A percentile compares a stretch with the other conserved stretches of the same genome.
Conservation (phyloP, 2,888 invertebrate genomes). For the Lobophora halterata region DNA sequence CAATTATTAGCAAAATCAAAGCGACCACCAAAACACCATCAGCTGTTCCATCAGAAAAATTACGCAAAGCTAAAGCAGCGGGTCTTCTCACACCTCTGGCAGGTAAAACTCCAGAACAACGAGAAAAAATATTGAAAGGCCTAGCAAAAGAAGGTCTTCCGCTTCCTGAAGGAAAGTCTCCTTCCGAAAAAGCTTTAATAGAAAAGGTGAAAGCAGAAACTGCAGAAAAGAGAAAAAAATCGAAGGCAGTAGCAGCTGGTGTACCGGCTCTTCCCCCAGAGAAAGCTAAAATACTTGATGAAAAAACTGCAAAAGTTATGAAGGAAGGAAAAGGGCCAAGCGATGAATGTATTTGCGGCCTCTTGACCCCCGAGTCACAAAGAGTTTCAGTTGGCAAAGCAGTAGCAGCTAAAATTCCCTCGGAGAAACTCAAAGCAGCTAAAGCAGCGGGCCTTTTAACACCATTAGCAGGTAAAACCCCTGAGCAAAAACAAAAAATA, state of each 20-base stretch:
- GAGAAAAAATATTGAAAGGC: slow-evolving; percentile 35
- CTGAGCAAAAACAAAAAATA: slow-evolving; percentile 37
- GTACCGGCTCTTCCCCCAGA: slow-evolving; percentile 22
- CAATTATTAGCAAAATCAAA: slow-evolving; percentile 21
- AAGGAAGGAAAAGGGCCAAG: too few species aligned
- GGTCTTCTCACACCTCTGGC: slow-evolving; percentile 30
- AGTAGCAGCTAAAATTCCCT: slow-evolving; percentile 31
- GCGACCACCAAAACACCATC: slow-evolving; percentile 35
- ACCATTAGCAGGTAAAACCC: slow-evolving; percentile 34
- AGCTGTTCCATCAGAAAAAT: slow-evolving; percentile 34
- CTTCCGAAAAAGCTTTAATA: slow-evolving; percentile 32
- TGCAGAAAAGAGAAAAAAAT: slow-evolving; percentile 23
- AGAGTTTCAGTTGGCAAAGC: too few species aligned
- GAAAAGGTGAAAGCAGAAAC: slow-evolving; percentile 25
- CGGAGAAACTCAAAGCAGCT: slow-evolving; percentile 32
- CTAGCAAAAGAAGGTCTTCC: slow-evolving; percentile 30
- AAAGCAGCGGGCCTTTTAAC: slow-evolving; percentile 28
- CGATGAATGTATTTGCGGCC: too few species aligned
- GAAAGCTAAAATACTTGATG: slow-evolving; percentile 31
- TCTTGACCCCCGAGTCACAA: too few species aligned
- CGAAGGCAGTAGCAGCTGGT: slow-evolving; percentile 14
- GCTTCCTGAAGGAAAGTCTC: slow-evolving; percentile 31
- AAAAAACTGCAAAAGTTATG: slow-evolving; percentile 30
- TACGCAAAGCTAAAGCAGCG: slow-evolving; percentile 28
- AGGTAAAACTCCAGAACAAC: slow-evolving; percentile 34